Conservation (phyloP, 2,797 vertebrate genomes). For the Rhinella marina region DNA sequence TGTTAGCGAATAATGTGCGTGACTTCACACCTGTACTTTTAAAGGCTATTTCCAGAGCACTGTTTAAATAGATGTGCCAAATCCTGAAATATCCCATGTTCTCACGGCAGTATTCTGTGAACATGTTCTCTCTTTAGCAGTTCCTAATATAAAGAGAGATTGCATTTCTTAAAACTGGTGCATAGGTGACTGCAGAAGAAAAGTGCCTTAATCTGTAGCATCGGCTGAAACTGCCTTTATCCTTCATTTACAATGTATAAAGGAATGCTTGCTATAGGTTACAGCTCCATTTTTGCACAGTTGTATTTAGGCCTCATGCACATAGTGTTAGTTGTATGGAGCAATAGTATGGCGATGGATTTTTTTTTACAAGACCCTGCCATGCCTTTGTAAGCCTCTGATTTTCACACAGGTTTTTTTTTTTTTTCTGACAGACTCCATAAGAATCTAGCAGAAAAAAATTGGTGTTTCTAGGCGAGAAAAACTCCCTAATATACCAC, state of each 20-base stretch:
- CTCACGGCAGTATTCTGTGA: not conserved
- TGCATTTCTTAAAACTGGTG: not conserved
- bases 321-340: not conserved
- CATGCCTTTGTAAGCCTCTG: not conserved
- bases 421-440: not conserved
- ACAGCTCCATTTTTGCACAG: not conserved
- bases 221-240: not conserved
- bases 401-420: not conserved
- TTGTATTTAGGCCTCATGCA: not conserved
- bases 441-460: not conserved
- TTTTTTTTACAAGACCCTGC: not conserved
- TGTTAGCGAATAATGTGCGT: constrained; percentile 26
- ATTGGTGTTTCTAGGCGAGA: not conserved
- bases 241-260: not conserved
- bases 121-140: not conserved
- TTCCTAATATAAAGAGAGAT: not conserved
- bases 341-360: not conserved
- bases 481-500: not conserved
- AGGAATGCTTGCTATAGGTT: not conserved
- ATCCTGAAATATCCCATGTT: constrained; percentile 31
- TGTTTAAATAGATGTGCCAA: constrained; percentile 43
- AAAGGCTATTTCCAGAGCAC: constrained; percentile 12
- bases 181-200: not conserved
- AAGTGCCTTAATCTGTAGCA: constrained; percentile 16
- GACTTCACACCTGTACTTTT: constrained; percentile 12